These are phyloP conservation scores for Chroicocephalus ridibundus DNA, from an alignment of 2,113 vertebrate species.

Conservation along the genomic window DNA sequence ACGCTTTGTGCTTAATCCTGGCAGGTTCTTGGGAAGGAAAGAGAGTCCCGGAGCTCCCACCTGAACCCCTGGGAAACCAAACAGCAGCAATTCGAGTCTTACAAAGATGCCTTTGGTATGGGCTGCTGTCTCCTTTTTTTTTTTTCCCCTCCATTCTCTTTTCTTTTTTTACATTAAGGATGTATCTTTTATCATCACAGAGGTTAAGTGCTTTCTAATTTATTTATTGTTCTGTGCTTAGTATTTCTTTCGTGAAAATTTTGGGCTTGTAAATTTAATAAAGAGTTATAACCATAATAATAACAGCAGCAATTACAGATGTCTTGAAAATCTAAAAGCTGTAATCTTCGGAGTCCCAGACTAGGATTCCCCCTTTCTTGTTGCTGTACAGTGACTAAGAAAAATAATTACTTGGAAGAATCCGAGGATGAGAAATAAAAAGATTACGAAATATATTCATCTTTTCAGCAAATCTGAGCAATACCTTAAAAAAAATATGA, in stretches of 20 bases:
- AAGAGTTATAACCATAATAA: constrained; percentile 28
- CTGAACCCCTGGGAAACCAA: not conserved
- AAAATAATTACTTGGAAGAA: constrained; percentile 18
- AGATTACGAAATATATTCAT: not conserved
- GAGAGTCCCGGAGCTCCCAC: fast-evolving
- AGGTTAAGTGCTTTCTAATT: constrained; percentile 44
- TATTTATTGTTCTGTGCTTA: constrained; percentile 4
- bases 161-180: not conserved
- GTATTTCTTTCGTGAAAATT: constrained; percentile 27
- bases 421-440: not conserved
- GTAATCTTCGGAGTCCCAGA: constrained; percentile 11
- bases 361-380: not conserved
- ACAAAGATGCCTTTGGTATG: not conserved
- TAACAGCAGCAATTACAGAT: constrained; percentile 37
- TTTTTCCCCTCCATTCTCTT: not conserved
- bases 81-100: not conserved
- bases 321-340: constrained; percentile 32
- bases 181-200: not conserved
- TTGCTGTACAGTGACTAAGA: not conserved
- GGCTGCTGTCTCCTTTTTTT: not conserved
- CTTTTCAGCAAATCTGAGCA: not conserved
- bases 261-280: constrained; percentile 23
- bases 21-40: not conserved
- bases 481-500: not conserved
- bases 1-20: fast-evolving